phyloP scores from a whole-genome alignment of 2,888 invertebrate species.

The Tetrapedia diversipes region DNA sequence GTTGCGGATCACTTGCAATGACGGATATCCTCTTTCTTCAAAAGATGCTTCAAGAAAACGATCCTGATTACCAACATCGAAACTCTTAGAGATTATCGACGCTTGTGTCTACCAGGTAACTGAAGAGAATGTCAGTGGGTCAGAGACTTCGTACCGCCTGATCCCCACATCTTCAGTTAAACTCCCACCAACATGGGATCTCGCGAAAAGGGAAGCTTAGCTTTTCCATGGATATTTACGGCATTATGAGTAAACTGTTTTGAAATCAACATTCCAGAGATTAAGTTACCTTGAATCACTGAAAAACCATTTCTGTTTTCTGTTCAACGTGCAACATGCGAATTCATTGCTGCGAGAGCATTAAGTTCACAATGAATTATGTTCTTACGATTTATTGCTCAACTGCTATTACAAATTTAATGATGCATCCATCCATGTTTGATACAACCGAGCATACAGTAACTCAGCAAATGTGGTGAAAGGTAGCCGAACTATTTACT shows the following conservation, averaged over 20 bases:
- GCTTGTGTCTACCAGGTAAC: constrained; percentile 74
- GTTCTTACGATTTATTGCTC: background rate
- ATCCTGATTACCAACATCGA: constrained; percentile 38
- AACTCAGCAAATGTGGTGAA: constrained; percentile 9
- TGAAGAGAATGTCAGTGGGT: constrained; percentile 82
- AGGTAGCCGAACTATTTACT: background rate
- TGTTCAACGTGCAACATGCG: background rate
- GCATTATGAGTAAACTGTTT: background rate
- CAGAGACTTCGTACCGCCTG: constrained; percentile 74
- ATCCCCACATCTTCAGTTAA: constrained; percentile 73
- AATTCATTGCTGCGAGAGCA: background rate
- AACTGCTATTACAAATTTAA: background rate
- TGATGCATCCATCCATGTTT: background rate
- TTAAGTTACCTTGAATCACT: background rate
- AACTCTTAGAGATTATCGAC: constrained; percentile 59
- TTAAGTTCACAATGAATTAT: no score
- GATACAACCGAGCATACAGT: background rate
- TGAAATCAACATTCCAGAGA: background rate
- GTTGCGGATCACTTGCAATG: background rate
- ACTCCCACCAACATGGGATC: constrained; percentile 53
- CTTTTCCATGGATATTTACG: constrained; percentile 39
- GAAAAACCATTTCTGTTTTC: background rate
- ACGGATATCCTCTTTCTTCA: background rate
- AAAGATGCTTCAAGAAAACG: background rate
- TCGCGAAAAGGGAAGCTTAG: constrained; percentile 50